Base-by-base conservation (phyloP, 2,797 vertebrate species). In the Dallia pectoralis region DNA sequence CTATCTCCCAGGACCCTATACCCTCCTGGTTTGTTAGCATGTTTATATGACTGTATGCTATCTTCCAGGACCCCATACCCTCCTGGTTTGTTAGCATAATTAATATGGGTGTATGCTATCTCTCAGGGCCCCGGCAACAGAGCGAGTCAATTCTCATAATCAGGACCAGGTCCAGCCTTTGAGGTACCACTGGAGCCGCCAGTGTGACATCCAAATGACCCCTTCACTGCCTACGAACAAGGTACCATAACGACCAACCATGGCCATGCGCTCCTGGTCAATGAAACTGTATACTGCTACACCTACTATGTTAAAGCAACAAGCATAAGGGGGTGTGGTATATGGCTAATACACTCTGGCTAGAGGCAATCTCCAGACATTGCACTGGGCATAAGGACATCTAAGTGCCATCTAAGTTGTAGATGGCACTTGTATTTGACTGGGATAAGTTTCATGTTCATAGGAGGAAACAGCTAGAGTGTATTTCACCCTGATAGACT, bases 151-250 rank as follows among this genome's bases (percentile, higher is more conserved):
- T 12, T 67, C 69, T 62, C 77, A 85, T 25, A 92, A 92, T 32
- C 85, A 89, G 11, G 93, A 93, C 33, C 92, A 93, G 81, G 90
- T 92, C 44, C 88, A 77, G 1, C 92, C 93, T 0, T 89, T 93
- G 48, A 81, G 92, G 29, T 93, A 93, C 82, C 89, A 93, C 78
- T 87, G 87, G 84, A 91, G 85, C 66, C 80, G 78, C 0, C 88
- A 86, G 36, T 73, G 77, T 0, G 92, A 93, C 77, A 84, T 88
- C 79, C 88, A 89, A 0, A 85, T 88, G 80, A 87, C 90, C 1
- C 74, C 86, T 9, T 81, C 90, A 7, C 73, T 84, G 12, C 81
- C 90, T 11, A 71, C 79, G 25, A 87, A 85, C 79, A 89, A 93
- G 93, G 93, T 93, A 92, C 19, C 3, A 27, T 15, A 2, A 15